A percentile compares a stretch with the other conserved stretches of the same genome.
phyloP scores from a whole-genome alignment of 2,888 invertebrate genomes.

The Melipona beecheii region DNA sequence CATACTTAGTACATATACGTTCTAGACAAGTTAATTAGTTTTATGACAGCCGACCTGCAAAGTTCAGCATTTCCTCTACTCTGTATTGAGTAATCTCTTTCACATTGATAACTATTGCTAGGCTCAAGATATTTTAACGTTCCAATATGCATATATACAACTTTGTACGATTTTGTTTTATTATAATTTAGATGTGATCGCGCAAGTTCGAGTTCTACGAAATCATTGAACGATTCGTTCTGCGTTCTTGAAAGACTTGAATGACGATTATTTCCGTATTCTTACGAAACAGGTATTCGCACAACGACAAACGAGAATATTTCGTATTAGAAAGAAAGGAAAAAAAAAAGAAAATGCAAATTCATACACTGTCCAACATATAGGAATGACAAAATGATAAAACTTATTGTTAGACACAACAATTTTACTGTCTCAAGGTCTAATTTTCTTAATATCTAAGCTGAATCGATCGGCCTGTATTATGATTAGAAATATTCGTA shows the following conservation, averaged over 20 bases:
- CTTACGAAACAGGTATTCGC: conserved; percentile 43
- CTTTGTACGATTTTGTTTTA: conserved; percentile 27
- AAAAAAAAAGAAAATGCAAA: background rate
- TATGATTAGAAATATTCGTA: conserved; percentile 22
- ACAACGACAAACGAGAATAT: conserved; percentile 48
- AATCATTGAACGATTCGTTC: conserved; percentile 13
- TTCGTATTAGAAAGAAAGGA: background rate
- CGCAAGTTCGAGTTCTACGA: conserved; percentile 25
- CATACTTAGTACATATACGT: conserved; percentile 45
- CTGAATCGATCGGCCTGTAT: conserved; percentile 50
- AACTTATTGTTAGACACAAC: conserved; percentile 4
- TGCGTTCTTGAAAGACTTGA: conserved; percentile 11
- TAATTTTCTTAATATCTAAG: conserved; percentile 39
- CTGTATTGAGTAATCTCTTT: conserved; percentile 25
- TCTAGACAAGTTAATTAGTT: conserved; percentile 46
- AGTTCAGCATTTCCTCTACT: conserved; percentile 51
- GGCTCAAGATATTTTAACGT: conserved; percentile 38
- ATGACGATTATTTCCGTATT: conserved; percentile 29
- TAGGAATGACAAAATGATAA: background rate
- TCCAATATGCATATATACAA: conserved; percentile 25
- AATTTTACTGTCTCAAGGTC: conserved; percentile 33
- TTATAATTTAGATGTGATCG: conserved; percentile 35
- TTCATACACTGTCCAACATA: conserved; percentile 26
- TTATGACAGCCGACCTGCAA: conserved; percentile 34
- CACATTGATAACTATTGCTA: conserved; percentile 28